These are phyloP conservation scores for Stichopus horrens DNA, from an alignment of 53 echinoderm and acorn worm genomes.

Conservation along the genomic window DNA sequence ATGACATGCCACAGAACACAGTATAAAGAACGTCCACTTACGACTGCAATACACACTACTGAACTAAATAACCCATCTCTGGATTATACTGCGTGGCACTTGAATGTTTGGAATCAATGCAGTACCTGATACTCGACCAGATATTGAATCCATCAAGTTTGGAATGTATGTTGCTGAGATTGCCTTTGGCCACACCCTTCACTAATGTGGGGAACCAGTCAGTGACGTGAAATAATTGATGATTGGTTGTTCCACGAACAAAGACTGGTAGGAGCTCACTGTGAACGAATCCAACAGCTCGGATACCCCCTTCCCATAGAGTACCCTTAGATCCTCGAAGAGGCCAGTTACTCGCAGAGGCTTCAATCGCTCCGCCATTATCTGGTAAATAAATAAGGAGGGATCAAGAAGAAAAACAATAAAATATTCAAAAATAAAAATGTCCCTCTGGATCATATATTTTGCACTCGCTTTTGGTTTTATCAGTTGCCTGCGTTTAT, in stretches of 20 bases:
- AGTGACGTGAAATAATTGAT: constrained; percentile 37
- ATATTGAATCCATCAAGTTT: constrained; percentile 37
- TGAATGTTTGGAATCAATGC: background rate
- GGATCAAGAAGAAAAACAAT: background rate
- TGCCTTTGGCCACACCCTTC: constrained; percentile 41
- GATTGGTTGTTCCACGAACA: constrained; percentile 28
- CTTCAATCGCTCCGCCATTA: constrained; percentile 31
- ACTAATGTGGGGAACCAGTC: constrained; percentile 47
- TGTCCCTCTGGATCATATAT: no score
- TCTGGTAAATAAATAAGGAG: background rate
- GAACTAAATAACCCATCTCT: no score
- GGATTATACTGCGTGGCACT: no score
- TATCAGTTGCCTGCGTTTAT: no score
- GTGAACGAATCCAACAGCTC: constrained; percentile 33
- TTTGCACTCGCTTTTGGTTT: no score
- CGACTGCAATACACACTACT: no score
- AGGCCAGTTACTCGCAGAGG: constrained; percentile 34
- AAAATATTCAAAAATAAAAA: no score
- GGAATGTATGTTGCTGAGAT: background rate
- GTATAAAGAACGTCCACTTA: no score
- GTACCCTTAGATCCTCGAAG: constrained; percentile 43
- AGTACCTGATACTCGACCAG: constrained; percentile 23
- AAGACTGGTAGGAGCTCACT: constrained; percentile 22
- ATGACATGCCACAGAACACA: no score
- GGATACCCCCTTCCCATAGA: constrained; percentile 44